Evolutionary conservation across 64 coral and sea anemone species (phyloP).

Genomic region (Actinia equina): DNA sequence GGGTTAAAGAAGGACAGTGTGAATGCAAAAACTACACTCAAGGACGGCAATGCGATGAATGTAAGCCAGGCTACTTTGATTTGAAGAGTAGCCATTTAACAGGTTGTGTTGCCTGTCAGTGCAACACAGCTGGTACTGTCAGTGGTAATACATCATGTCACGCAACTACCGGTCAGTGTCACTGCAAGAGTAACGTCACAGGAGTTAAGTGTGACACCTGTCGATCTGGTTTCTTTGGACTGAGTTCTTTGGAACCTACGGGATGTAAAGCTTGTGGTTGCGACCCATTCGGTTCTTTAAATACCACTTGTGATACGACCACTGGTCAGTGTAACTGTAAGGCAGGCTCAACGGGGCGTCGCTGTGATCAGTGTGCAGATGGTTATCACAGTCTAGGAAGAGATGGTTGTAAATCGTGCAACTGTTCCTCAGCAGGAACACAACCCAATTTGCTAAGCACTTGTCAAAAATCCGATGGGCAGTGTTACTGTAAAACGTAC

Average conservation of each 20-base stretch:
- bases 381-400: constrained; percentile 61
- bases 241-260: constrained; percentile 39
- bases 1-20: constrained; percentile 83
- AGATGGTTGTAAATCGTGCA: constrained; percentile 69
- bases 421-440: constrained; percentile 67
- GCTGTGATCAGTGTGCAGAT: constrained; percentile 54
- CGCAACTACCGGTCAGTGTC: constrained; percentile 69
- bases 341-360: constrained; percentile 48
- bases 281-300: constrained; percentile 64
- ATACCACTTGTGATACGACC: constrained; percentile 36
- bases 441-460: constrained; percentile 25
- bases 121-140: constrained; percentile 60
- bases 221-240: constrained; percentile 56
- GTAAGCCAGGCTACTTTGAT: constrained; percentile 82
- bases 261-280: constrained; percentile 77
- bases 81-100: constrained; percentile 53
- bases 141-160: constrained; percentile 82
- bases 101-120: constrained; percentile 77
- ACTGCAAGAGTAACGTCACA: constrained; percentile 69
- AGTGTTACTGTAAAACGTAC: constrained; percentile 54
- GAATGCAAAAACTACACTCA: constrained; percentile 67
- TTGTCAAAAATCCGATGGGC: constrained; percentile 50
- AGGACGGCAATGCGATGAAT: constrained; percentile 71
- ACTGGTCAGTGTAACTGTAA: constrained; percentile 78
- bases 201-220: constrained; percentile 70